Base-by-base conservation (phyloP, 2,797 vertebrate species). In the Mus caroli region DNA sequence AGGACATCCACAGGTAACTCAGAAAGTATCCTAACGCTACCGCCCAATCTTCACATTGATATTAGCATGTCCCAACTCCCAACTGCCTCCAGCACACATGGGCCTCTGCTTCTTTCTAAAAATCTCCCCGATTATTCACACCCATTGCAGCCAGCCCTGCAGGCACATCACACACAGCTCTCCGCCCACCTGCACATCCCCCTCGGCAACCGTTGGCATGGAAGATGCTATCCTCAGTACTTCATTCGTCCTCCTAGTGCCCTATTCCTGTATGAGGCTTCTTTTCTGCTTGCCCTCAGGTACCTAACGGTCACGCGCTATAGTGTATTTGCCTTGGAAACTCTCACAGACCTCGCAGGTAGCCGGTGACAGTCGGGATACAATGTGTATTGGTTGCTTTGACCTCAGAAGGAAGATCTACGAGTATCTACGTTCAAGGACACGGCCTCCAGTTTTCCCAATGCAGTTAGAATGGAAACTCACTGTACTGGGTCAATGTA, bases 361-460 rank as follows among this genome's bases (percentile, higher is more conserved):
- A n/a, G 37, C 71, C 76, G 56, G n/a, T n/a, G 10, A 37, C 10
- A 73, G 46, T 14, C 73, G 34, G 71, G 60, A 69, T 1, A 8
- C 60, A 75, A 37, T 3, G 5, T 26, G 0, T 1, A 3, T 40
- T 17, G 43, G 46, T 10, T 54, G 10, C 26, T n/a, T 69, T 56
- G n/a, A 64, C 43, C 56, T 43, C 69, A 17, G n/a, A 84, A 82
- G 40, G 77, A 79, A 77, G 31, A 15, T 26, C 46, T 26, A 7
- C 4, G 3, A 3, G 17, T 50, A 54, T n/a, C 58, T 7, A 75
- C 26, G 26, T 1, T 24, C 50, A 73, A 94, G 26, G 50, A 92
- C n/a, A 15, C 13, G 22, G 50, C 56, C 67, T 84, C 77, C 37
- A 91, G 79, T 43, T 24, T 78, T 79, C 83, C 28, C 5, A 89